phyloP scores from a whole-genome alignment of 2,797 vertebrate genomes.

The Sebastes elongatus region DNA sequence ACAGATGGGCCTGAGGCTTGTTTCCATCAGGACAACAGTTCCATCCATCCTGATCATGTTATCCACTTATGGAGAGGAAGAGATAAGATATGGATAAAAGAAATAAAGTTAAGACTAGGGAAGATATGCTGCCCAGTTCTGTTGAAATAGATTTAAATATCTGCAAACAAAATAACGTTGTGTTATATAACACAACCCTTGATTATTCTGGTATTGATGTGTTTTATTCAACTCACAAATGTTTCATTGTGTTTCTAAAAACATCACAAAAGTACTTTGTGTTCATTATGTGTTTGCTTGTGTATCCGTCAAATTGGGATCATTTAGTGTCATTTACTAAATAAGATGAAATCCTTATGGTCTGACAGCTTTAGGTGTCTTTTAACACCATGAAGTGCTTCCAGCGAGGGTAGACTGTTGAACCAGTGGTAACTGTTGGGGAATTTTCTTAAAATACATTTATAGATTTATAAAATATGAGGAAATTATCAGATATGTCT shows the following conservation, averaged over 20 bases:
- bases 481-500: no score
- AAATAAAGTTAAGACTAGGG: constrained; percentile 25
- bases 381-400: not conserved
- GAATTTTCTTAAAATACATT: not conserved
- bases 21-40: constrained; percentile 33
- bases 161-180: not conserved
- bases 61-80: constrained; percentile 65
- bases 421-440: not conserved
- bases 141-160: not conserved
- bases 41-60: constrained; percentile 37
- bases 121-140: not conserved
- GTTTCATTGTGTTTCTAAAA: not conserved
- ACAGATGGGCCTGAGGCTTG: constrained; percentile 19
- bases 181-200: not conserved
- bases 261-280: not conserved
- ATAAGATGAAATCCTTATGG: not conserved
- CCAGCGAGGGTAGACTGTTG: not conserved
- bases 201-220: not conserved
- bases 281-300: not conserved
- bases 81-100: constrained; percentile 51
- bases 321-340: not conserved
- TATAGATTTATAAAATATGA: not conserved
- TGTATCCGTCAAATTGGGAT: not conserved
- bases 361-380: not conserved
- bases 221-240: not conserved